Percentiles rank a stretch among this genome's conserved stretches.
Conservation (phyloP, 64 coral and sea anemone species). For the Pocillopora verrucosa region DNA sequence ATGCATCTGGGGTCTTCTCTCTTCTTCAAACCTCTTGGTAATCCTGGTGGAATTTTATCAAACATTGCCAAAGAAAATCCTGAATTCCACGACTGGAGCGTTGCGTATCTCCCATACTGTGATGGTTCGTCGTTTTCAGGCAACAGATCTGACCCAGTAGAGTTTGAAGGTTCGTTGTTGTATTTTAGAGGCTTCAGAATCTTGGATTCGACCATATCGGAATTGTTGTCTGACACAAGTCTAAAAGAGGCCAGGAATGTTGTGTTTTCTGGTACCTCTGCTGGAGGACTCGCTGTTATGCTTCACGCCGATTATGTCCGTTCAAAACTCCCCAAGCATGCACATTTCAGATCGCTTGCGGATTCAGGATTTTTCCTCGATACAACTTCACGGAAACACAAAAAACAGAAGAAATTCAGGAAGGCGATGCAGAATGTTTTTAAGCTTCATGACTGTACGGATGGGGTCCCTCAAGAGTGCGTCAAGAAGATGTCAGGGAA, state of each 20-base stretch:
- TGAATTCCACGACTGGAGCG: slow-evolving; percentile 88
- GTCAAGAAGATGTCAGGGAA: slow-evolving; percentile 17
- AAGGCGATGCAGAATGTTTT: slow-evolving; percentile 72
- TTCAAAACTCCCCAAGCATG: slow-evolving; percentile 48
- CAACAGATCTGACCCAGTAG: slow-evolving; percentile 64
- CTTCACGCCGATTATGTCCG: slow-evolving; percentile 78
- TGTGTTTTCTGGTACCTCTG: slow-evolving; percentile 88
- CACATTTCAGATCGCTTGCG: slow-evolving; percentile 60
- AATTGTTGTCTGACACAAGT: slow-evolving; percentile 41
- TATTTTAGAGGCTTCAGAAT: slow-evolving; percentile 89
- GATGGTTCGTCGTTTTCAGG: slow-evolving; percentile 87
- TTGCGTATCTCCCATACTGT: slow-evolving; percentile 80
- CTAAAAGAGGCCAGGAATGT: slow-evolving; percentile 48
- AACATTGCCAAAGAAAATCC: slow-evolving; percentile 54
- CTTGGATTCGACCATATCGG: slow-evolving; percentile 69
- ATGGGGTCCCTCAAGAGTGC: slow-evolving; percentile 63
- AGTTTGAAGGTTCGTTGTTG: slow-evolving; percentile 54
- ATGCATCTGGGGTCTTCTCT: slow-evolving; percentile 70
- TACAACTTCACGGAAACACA: slow-evolving; percentile 48
- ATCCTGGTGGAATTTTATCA: slow-evolving; percentile 71
- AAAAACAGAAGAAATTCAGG: slow-evolving; percentile 34
- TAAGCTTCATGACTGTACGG: slow-evolving; percentile 71
- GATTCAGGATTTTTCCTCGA: slow-evolving; percentile 87
- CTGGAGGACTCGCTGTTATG: slow-evolving; percentile 81
- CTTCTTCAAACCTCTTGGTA: slow-evolving; percentile 44